Percentiles rank a stretch among this genome's conserved stretches.
Evolutionary conservation across 2,797 vertebrate species (phyloP).

Genomic region (Leptodactylus fallax): DNA sequence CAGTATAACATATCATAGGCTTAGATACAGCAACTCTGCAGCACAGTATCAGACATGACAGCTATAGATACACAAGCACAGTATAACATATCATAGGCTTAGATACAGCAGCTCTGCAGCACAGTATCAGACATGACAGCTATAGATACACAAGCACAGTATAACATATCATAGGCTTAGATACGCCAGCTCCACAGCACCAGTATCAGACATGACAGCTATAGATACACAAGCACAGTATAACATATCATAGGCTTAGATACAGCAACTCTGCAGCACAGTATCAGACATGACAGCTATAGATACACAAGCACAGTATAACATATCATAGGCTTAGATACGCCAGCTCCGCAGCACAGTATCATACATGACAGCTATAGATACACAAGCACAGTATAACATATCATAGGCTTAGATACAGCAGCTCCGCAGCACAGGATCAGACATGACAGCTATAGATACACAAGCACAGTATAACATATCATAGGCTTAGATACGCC

Average conservation of each 20-base stretch:
- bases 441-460: no score
- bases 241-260: no score
- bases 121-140: no score
- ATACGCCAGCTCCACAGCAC: not conserved
- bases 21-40: no score
- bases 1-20: not conserved
- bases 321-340: no score
- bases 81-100: no score
- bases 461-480: not conserved
- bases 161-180: not conserved
- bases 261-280: not conserved
- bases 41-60: no score
- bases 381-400: not conserved
- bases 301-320: not conserved
- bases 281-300: not conserved
- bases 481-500: no score
- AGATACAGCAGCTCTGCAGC: no score
- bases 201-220: not conserved
- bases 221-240: not conserved
- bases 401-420: no score
- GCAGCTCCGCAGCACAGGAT: not conserved
- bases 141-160: not conserved
- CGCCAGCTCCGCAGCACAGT: not conserved
- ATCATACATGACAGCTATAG: not conserved
- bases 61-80: no score